Evolutionary conservation across 2,113 vertebrate species (phyloP).

Genomic region (Hippocampus comes): DNA sequence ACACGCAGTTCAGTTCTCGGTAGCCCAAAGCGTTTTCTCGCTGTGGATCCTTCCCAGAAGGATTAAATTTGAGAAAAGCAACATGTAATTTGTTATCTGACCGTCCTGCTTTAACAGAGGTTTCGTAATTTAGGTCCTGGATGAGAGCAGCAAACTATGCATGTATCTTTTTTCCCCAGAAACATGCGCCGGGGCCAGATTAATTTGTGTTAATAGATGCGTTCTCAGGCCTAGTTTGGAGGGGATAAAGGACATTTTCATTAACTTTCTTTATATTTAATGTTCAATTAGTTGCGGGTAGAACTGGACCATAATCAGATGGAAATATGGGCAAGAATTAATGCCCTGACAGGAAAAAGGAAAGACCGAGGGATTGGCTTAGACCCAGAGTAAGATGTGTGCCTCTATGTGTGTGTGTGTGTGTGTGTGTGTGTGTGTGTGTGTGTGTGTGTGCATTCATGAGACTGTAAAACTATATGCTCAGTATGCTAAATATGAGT

Average conservation of each 20-base stretch:
- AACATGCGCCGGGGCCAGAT: slow-evolving; percentile 65
- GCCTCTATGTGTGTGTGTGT: slow-evolving; percentile 28
- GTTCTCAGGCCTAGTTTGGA: slow-evolving; percentile 82
- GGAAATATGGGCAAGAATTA: slow-evolving; percentile 80
- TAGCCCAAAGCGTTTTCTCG: slow-evolving; percentile 16
- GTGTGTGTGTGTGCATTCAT: slow-evolving; percentile 5
- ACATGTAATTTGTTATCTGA: slow-evolving; percentile 64
- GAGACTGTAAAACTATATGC: slow-evolving; percentile 35
- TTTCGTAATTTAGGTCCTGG: slow-evolving; percentile 54
- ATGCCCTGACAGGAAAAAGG: slow-evolving; percentile 72
- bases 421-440: too few relatives aligned
- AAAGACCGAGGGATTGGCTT: slow-evolving; percentile 71
- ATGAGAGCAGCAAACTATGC: slow-evolving; percentile 54
- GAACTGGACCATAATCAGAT: slow-evolving; percentile 81
- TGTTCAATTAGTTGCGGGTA: slow-evolving; percentile 83
- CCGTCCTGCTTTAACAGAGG: slow-evolving; percentile 44
- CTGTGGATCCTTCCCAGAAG: slow-evolving; percentile 41
- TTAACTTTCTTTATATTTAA: slow-evolving; percentile 85
- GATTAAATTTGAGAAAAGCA: slow-evolving; percentile 52
- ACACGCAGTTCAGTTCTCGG: neutral
- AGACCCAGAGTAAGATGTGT: slow-evolving; percentile 49
- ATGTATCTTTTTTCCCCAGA: slow-evolving; percentile 63
- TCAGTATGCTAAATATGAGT: slow-evolving; percentile 49
- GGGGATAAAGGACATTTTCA: slow-evolving; percentile 85
- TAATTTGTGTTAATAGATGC: slow-evolving; percentile 80